Evolutionary conservation across 2,797 vertebrate species (phyloP).

Genomic region (Muscicapa comitata): DNA sequence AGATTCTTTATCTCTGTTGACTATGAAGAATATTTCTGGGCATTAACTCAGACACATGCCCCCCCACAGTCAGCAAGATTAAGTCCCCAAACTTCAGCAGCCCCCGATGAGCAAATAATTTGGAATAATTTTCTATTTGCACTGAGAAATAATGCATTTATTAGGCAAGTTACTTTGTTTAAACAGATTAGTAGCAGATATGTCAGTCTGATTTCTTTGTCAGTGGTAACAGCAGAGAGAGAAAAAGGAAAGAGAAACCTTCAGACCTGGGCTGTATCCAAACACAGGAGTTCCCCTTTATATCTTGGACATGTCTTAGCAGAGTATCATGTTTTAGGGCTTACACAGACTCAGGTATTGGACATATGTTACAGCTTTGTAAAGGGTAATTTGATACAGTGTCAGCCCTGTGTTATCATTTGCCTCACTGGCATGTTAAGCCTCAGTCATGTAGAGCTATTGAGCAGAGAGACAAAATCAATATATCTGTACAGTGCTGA

Average conservation of each 20-base stretch:
- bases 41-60: background rate
- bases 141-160: background rate
- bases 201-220: background rate
- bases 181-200: background rate
- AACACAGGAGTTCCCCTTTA: background rate
- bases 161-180: background rate
- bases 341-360: background rate
- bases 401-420: constrained; percentile 30
- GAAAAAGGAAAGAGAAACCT: background rate
- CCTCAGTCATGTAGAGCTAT: background rate
- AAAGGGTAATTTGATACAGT: constrained; percentile 33
- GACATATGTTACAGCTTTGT: constrained; percentile 54
- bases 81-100: rapidly evolving
- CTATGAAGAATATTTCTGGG: background rate
- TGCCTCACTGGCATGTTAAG: background rate
- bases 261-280: background rate
- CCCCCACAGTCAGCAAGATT: background rate
- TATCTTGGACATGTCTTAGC: background rate
- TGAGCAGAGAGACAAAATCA: constrained; percentile 10
- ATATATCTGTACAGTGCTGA: background rate
- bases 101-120: background rate
- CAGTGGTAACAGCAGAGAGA: background rate
- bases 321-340: constrained; percentile 45
- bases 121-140: background rate
- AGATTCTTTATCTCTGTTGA: background rate